Evolutionary conservation across 2,888 invertebrate species (phyloP).

Genomic region (Hololepta plana): DNA sequence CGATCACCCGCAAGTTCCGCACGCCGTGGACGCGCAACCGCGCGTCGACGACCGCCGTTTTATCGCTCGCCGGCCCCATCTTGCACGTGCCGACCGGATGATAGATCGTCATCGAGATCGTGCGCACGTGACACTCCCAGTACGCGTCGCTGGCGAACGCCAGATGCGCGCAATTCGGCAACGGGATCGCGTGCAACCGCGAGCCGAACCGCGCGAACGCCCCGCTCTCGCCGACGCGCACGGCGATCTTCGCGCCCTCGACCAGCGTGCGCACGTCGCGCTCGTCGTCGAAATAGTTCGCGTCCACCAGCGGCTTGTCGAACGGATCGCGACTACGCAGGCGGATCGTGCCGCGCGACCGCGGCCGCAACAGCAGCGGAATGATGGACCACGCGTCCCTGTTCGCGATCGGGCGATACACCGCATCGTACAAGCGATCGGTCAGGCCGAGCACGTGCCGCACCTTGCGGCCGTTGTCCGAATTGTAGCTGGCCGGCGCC

Average conservation of each 20-base stretch:
- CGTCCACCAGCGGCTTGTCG: conserved; percentile 74
- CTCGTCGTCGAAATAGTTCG: conserved; percentile 79
- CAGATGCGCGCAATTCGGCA: conserved; percentile 60
- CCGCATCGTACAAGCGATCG: conserved; percentile 60
- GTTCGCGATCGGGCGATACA: conserved; percentile 64
- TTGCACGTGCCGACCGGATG: conserved; percentile 74
- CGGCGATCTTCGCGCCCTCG: conserved; percentile 53
- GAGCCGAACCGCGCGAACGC: conserved; percentile 70
- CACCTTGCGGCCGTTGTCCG: conserved; percentile 52
- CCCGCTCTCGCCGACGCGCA: conserved; percentile 51
- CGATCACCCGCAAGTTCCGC: conserved; percentile 60
- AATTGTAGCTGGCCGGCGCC: conserved; percentile 76
- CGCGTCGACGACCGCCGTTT: conserved; percentile 66
- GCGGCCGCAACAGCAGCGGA: conserved; percentile 64
- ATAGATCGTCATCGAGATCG: conserved; percentile 79
- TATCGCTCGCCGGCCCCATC: conserved; percentile 70
- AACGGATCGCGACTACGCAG: conserved; percentile 68
- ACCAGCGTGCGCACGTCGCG: conserved; percentile 62
- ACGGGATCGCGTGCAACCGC: conserved; percentile 49
- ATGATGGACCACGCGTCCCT: conserved; percentile 70
- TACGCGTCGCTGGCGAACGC: conserved; percentile 64
- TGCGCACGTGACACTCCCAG: conserved; percentile 72
- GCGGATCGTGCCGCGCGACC: conserved; percentile 59
- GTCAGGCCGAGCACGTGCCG: conserved; percentile 63
- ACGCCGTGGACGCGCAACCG: conserved; percentile 61